Evolutionary conservation across 23 tunicate genomes (phyloP).

Genomic region (Ascidia mentula): DNA sequence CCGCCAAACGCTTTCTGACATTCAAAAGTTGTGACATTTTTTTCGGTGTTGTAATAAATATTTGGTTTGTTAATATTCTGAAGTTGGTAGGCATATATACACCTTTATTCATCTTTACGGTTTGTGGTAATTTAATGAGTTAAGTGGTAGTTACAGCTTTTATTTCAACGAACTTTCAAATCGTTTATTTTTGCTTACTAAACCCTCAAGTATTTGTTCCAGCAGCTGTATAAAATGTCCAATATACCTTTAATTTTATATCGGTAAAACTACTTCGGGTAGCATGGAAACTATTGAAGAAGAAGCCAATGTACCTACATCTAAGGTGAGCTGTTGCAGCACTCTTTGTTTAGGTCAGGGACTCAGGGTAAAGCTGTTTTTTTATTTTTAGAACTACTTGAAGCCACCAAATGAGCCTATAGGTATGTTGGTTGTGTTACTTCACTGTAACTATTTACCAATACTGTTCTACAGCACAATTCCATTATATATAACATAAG

Average conservation of each 20-base stretch:
- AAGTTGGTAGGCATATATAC: no score
- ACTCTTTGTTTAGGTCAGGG: neutral
- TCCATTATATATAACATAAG: no score
- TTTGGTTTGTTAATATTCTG: no score
- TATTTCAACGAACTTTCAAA: no score
- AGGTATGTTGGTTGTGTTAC: neutral
- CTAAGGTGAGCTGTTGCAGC: neutral
- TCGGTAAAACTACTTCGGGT: neutral
- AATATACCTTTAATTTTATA: neutral
- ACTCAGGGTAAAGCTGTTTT: neutral
- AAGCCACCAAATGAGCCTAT: conserved; percentile 4
- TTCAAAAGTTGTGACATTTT: neutral
- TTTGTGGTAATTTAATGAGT: no score
- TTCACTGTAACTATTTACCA: no score
- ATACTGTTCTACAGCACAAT: no score
- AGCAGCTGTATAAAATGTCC: neutral
- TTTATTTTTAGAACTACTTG: neutral
- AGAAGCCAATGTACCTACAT: neutral
- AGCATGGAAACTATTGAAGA: conserved; percentile 2
- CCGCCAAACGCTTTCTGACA: conserved; percentile 1
- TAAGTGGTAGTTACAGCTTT: no score
- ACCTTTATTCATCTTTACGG: no score
- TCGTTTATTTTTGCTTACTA: no score
- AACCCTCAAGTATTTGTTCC: neutral
- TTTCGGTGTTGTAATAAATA: neutral